Conservation (phyloP, 2,797 vertebrate genomes). For the Ceyx erithaca region DNA sequence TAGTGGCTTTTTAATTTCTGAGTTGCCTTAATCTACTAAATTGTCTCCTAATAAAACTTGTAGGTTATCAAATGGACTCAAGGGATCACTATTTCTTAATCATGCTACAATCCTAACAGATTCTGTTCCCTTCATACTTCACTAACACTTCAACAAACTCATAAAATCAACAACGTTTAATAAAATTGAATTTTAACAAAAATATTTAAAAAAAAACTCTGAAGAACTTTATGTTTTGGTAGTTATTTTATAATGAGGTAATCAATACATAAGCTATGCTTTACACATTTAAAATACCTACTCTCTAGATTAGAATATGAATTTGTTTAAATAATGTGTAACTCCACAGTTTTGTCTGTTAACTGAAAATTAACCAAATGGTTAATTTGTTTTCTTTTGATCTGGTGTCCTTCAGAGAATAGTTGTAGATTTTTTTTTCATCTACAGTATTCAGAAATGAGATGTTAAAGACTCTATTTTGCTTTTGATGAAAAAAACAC, state of each 20-base stretch:
- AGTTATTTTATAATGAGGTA: neutral
- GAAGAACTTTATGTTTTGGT: neutral
- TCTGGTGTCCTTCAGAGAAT: neutral
- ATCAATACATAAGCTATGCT: neutral
- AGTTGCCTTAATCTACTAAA: neutral
- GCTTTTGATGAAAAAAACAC: conserved; percentile 14
- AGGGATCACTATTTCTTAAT: neutral
- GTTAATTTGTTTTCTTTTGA: conserved; percentile 25
- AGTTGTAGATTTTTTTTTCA: neutral
- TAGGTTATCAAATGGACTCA: neutral
- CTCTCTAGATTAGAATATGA: neutral
- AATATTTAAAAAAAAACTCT: neutral
- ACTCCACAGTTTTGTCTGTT: neutral
- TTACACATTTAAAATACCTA: neutral
- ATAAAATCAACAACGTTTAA: neutral
- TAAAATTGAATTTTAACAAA: neutral
- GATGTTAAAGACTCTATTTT: conserved; percentile 7
- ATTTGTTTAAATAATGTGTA: neutral
- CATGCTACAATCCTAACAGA: neutral
- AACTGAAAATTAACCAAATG: neutral
- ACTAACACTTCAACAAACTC: neutral
- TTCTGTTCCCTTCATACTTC: neutral
- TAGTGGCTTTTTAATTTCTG: neutral
- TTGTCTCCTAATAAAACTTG: neutral
- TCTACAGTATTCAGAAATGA: neutral